These are phyloP conservation scores for Uromys caudimaculatus DNA, from an alignment of 2,797 vertebrate genomes.

Conservation along the genomic window DNA sequence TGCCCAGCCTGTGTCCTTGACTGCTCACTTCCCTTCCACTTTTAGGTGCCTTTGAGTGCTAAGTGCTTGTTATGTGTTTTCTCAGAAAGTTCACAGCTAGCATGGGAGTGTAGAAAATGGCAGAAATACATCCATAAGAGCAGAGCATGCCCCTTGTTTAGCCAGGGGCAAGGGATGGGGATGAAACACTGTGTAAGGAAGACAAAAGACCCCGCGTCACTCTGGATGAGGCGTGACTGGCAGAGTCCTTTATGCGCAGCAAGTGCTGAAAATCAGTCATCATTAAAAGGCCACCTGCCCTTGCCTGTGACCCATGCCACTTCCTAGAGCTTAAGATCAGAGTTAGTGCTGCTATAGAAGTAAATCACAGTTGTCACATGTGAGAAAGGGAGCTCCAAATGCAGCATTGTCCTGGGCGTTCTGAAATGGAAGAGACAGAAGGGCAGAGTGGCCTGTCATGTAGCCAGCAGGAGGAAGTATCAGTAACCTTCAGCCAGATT, in stretches of 20 bases:
- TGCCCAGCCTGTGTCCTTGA: not conserved
- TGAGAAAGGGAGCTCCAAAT: not conserved
- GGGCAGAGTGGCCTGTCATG: not conserved
- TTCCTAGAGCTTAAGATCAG: slow-evolving; percentile 2
- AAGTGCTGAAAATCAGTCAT: not conserved
- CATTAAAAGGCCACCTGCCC: not conserved
- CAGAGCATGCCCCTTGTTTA: not conserved
- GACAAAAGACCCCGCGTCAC: not conserved
- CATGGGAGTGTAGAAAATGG: not conserved
- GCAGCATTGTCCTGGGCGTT: not conserved
- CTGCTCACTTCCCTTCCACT: not conserved
- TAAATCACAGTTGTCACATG: not conserved
- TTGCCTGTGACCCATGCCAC: not conserved
- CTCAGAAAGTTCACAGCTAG: not conserved
- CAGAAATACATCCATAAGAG: not conserved
- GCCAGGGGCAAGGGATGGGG: not conserved
- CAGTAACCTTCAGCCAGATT: not conserved
- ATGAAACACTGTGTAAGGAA: not conserved
- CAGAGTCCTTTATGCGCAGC: slow-evolving; percentile 20
- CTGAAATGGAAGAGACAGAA: not conserved
- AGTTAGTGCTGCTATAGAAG: not conserved
- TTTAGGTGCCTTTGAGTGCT: not conserved
- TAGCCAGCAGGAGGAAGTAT: not conserved
- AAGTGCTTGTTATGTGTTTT: not conserved
- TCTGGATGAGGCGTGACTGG: not conserved